Conservation (phyloP, 2,113 vertebrate species). For the Procavia capensis region DNA sequence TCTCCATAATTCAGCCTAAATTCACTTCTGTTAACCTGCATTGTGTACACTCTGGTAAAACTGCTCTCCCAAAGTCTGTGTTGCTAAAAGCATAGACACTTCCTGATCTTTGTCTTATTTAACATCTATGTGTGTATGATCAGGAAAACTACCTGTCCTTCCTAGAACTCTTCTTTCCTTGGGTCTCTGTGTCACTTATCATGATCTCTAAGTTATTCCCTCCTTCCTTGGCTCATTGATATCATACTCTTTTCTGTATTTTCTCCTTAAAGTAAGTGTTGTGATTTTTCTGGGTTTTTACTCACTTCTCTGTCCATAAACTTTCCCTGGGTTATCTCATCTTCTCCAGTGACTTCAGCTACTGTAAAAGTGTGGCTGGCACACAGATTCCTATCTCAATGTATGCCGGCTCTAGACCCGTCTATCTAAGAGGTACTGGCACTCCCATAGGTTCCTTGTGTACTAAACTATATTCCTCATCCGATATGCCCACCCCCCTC, state of each 20-base stretch:
- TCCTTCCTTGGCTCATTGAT: neutral
- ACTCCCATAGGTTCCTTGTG: neutral
- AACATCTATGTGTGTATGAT: neutral
- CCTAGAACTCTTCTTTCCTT: neutral
- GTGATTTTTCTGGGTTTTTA: neutral
- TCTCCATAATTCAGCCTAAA: neutral
- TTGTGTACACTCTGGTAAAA: neutral
- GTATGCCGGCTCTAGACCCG: neutral
- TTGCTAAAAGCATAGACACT: neutral
- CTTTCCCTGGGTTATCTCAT: neutral
- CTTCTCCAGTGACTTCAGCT: neutral
- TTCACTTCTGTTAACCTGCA: neutral
- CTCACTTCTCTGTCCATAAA: neutral
- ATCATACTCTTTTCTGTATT: neutral
- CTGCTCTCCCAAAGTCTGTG: neutral
- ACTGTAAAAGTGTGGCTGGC: neutral
- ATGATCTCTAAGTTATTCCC: neutral
- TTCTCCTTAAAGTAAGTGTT: neutral
- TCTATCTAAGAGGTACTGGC: no score
- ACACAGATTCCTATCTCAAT: neutral
- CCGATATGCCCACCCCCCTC: no score
- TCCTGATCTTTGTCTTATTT: neutral
- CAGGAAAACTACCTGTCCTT: neutral
- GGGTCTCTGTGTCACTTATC: neutral
- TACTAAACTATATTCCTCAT: neutral